Percentiles rank a stretch among this genome's conserved stretches.
Conservation (phyloP, 2,113 vertebrate species). For the Myanophis thanlyinensis region DNA sequence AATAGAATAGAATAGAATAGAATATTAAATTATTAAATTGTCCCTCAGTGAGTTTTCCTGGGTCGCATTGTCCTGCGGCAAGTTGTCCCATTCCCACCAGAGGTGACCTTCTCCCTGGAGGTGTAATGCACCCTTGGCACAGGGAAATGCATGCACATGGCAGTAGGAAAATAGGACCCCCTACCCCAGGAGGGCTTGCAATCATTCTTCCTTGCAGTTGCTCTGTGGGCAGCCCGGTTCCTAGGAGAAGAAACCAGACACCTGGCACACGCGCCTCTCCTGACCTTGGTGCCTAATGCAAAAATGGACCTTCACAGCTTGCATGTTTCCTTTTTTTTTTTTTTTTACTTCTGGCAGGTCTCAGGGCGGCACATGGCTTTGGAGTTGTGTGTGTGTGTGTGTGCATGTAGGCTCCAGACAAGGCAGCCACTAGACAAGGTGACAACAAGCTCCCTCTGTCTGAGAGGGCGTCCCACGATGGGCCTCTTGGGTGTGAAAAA, state of each 20-base stretch:
- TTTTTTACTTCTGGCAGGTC: background rate
- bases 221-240: background rate
- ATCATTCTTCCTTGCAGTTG: no score
- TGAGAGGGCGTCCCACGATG: background rate
- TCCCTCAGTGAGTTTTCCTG: no score
- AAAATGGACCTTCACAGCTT: background rate
- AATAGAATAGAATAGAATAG: no score
- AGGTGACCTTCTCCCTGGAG: background rate
- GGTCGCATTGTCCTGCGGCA: no score
- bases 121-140: background rate
- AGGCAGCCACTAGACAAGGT: background rate
- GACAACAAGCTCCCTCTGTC: background rate
- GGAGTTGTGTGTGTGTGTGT: no score
- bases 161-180: background rate
- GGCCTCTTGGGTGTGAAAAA: constrained; percentile 6
- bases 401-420: background rate
- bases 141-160: background rate
- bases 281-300: background rate
- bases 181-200: background rate
- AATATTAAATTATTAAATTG: no score
- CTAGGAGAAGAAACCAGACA: background rate
- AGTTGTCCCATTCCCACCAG: no score
- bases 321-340: no score
- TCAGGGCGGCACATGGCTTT: background rate
- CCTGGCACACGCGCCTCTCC: background rate